Conservation (phyloP, 2,797 vertebrate species). For the Galago senegalensis region DNA sequence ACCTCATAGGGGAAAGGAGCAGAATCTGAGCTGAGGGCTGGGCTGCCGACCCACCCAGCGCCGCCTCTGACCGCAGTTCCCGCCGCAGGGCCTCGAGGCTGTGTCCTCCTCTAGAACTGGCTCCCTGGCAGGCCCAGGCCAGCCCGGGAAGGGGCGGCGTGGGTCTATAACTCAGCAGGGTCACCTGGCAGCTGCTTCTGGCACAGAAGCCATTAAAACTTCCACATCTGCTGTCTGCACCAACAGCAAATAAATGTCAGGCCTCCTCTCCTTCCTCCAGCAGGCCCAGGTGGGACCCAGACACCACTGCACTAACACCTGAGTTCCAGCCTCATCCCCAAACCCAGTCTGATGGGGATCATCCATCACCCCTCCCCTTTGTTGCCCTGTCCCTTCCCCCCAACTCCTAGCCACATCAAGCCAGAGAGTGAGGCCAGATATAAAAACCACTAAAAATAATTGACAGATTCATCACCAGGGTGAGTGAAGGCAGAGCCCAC, state of each 20-base stretch:
- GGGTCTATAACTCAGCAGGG: not conserved
- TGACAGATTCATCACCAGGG: not conserved
- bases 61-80: not conserved
- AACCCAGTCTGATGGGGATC: not conserved
- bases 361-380: not conserved
- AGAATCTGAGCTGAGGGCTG: not conserved
- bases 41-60: not conserved
- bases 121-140: not conserved
- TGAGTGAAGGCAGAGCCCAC: not conserved
- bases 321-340: slow-evolving; percentile 43
- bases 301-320: not conserved
- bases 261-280: slow-evolving; percentile 70
- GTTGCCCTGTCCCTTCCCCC: rapidly evolving
- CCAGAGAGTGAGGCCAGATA: not conserved
- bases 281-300: slow-evolving; percentile 63
- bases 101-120: not conserved
- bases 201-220: slow-evolving; percentile 78
- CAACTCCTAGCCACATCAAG: not conserved
- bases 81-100: not conserved
- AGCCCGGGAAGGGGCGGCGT: not conserved
- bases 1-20: not conserved
- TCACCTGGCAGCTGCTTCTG: not conserved
- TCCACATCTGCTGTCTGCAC: slow-evolving; percentile 78
- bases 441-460: not conserved
- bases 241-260: slow-evolving; percentile 69